Evolutionary conservation across 2,113 vertebrate genomes (phyloP).

Genomic region (Trichechus manatus): DNA sequence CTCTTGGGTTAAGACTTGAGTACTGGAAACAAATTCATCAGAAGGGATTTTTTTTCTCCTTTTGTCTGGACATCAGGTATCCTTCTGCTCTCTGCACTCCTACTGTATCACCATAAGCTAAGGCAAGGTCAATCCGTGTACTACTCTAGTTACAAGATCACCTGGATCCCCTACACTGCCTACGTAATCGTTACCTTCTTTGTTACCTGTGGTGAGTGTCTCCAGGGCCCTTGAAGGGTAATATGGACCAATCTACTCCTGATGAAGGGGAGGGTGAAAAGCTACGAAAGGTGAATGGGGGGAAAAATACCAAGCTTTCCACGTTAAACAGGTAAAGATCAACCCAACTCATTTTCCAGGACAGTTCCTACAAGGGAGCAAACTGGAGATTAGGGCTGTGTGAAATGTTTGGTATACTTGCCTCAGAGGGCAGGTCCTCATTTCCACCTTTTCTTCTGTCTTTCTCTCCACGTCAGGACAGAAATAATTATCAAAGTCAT

Average conservation of each 20-base stretch:
- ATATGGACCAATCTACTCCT: neutral
- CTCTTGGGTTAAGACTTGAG: neutral
- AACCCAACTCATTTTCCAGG: neutral
- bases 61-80: constrained; percentile 44
- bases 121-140: neutral
- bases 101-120: constrained; percentile 41
- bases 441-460: neutral
- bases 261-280: neutral
- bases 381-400: neutral
- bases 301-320: neutral
- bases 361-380: neutral
- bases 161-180: neutral
- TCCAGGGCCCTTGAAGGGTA: neutral
- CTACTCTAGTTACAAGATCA: neutral
- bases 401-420: neutral
- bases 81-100: constrained; percentile 14
- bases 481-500: neutral
- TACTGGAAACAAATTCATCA: neutral
- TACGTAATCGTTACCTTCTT: neutral
- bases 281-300: neutral
- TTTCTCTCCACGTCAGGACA: neutral
- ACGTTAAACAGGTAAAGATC: neutral
- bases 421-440: neutral
- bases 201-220: constrained; percentile 63
- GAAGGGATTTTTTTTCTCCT: neutral